phyloP scores from a whole-genome alignment of 1,140 invertebrate species.

The Bombyx mandarina region DNA sequence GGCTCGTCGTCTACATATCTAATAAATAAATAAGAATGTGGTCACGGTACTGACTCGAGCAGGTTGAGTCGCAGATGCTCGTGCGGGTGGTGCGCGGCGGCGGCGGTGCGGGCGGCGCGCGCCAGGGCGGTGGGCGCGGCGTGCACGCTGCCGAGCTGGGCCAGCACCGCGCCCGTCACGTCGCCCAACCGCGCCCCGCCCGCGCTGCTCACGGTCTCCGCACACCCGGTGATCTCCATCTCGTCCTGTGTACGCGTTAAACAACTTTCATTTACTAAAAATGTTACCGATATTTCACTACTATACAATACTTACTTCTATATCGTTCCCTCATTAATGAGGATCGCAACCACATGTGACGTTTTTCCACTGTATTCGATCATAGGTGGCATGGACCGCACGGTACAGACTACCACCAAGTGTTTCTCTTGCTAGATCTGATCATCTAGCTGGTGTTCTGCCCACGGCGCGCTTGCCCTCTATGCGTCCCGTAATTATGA shows the following conservation, averaged over 20 bases:
- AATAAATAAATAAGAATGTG: too few species aligned
- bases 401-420: too few species aligned
- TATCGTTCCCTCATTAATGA: too few species aligned
- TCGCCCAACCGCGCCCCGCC: constrained; percentile 67
- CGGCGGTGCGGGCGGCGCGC: constrained; percentile 75
- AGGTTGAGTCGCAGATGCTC: constrained; percentile 73
- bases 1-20: too few species aligned
- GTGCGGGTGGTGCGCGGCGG: constrained; percentile 45
- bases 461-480: too few species aligned
- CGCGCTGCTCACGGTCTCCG: constrained; percentile 76
- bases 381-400: too few species aligned
- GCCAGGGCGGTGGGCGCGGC: constrained; percentile 74
- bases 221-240: constrained; percentile 93
- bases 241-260: constrained; percentile 76
- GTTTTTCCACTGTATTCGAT: too few species aligned
- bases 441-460: too few species aligned
- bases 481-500: too few species aligned
- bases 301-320: too few species aligned
- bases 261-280: background rate
- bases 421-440: too few species aligned
- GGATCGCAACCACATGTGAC: too few species aligned
- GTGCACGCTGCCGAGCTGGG: constrained; percentile 78
- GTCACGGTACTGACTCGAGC: constrained; percentile 73
- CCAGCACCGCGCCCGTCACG: constrained; percentile 84
- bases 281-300: background rate